Conservation (phyloP, 2,113 vertebrate species). For the Oreotrochilus melanogaster region DNA sequence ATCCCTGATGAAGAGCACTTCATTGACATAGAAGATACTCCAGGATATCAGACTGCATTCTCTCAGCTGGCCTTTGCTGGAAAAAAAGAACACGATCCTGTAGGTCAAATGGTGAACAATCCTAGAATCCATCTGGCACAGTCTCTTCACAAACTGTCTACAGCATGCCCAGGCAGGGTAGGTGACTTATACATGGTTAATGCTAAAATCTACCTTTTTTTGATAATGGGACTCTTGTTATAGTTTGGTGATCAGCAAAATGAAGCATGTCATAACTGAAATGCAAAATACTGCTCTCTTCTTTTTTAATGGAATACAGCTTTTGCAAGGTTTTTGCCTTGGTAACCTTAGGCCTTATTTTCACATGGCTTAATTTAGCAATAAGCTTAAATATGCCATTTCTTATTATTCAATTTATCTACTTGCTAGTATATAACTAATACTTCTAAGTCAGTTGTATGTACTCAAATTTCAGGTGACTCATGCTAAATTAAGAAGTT, state of each 20-base stretch:
- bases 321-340: not conserved
- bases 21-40: conserved; percentile 97
- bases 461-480: not conserved
- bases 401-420: not conserved
- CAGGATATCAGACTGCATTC: conserved; percentile 97
- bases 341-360: not conserved
- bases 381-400: not conserved
- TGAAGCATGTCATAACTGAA: not conserved
- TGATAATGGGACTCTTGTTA: not conserved
- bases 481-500: not conserved
- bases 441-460: not conserved
- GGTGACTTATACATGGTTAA: not conserved
- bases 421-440: not conserved
- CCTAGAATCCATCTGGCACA: conserved; percentile 95
- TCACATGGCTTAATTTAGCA: not conserved
- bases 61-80: conserved; percentile 97
- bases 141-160: conserved; percentile 95
- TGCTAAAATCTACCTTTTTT: not conserved
- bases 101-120: conserved; percentile 93
- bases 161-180: conserved; percentile 95
- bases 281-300: not conserved
- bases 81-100: conserved; percentile 94
- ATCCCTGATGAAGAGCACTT: conserved; percentile 98
- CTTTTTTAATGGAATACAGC: not conserved
- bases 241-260: not conserved